These are phyloP conservation scores for Lepidotrigona ventralis DNA, from an alignment of 1,140 invertebrate genomes.

Conservation along the genomic window DNA sequence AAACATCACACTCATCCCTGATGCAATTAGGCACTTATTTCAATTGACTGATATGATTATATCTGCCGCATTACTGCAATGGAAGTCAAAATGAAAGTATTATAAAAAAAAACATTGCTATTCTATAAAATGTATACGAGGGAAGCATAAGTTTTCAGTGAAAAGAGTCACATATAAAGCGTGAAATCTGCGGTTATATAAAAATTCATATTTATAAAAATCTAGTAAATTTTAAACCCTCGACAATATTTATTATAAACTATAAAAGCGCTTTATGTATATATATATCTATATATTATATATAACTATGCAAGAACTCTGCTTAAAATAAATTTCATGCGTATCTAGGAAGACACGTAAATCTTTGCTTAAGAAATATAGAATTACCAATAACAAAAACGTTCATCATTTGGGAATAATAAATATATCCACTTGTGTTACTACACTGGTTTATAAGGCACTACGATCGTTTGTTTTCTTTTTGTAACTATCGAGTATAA, in stretches of 20 bases:
- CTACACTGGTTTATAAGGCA: constrained; percentile 55
- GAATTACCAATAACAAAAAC: constrained; percentile 32
- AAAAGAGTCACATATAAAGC: constrained; percentile 13
- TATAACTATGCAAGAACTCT: constrained; percentile 13
- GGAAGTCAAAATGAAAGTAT: background rate
- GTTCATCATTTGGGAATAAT: constrained; percentile 41
- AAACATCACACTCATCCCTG: constrained; percentile 13
- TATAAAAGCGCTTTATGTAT: constrained; percentile 33
- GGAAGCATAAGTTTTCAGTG: constrained; percentile 20
- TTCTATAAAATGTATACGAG: constrained; percentile 3
- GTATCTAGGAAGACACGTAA: constrained; percentile 14
- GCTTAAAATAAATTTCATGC: constrained; percentile 5
- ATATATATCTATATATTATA: background rate
- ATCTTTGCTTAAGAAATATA: constrained; percentile 29
- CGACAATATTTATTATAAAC: constrained; percentile 12
- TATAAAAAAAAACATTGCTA: background rate
- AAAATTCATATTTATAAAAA: constrained; percentile 54
- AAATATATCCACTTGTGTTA: constrained; percentile 61
- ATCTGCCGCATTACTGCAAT: background rate
- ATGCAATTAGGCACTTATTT: constrained; percentile 39
- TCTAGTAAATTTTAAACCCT: constrained; percentile 1
- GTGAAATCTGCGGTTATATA: constrained; percentile 42
- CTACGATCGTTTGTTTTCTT: constrained; percentile 10
- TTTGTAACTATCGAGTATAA: background rate
- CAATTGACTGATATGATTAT: constrained; percentile 22